Base-by-base conservation (phyloP, 1,140 invertebrate species). In the Campodea augens region DNA sequence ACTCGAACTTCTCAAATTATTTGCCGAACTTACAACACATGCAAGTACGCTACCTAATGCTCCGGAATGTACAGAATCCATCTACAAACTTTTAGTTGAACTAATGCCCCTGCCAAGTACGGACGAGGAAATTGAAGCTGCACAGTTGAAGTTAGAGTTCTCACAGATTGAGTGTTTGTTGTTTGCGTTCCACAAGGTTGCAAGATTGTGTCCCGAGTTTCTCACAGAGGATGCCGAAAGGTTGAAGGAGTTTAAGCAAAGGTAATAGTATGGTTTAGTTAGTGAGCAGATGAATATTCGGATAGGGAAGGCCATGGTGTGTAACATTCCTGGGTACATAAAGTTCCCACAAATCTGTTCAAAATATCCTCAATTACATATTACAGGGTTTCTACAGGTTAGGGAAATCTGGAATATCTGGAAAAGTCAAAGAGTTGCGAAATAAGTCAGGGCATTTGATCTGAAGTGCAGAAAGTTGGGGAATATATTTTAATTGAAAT, bases 141-240 rank as follows among this genome's bases (percentile, higher is more conserved):
- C 70, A 70, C 55, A 66, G 69, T 45, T 66, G 69, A 49, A 42
- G 54, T 69, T 95, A 32, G 77, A 93, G 55, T 93, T 95, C 59
- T 88, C 87, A 39, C 77, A 84, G 57, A 85, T 96, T 1, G 91
- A 97, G 67, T 92, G 86, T 71, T 66, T 95, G 20, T 71, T 97
- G 52, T 93, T 76, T 61, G 71, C 81, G 12, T 78, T 96, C 52
- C 90, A 96, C 62, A 80, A 83, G 48, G 57, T 96, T n/a, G 84
- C 78, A 22, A 74, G 79, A 49, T 78, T 82, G 54, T 69, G 70
- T 54, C 78, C 84, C 4, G 79, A 82, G 50, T 84, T 81, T 65
- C 66, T 96, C 4, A 73, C 75, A 25, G 74, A 75, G 38, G 80
- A 93, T 65, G 63, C 74, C 13, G 75, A 83, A 25, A 72, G 77